Evolutionary conservation across 2,888 invertebrate genomes (phyloP), one percentile per base, ranked within the genome.

Genomic region (Dexiosoma caninum): DNA sequence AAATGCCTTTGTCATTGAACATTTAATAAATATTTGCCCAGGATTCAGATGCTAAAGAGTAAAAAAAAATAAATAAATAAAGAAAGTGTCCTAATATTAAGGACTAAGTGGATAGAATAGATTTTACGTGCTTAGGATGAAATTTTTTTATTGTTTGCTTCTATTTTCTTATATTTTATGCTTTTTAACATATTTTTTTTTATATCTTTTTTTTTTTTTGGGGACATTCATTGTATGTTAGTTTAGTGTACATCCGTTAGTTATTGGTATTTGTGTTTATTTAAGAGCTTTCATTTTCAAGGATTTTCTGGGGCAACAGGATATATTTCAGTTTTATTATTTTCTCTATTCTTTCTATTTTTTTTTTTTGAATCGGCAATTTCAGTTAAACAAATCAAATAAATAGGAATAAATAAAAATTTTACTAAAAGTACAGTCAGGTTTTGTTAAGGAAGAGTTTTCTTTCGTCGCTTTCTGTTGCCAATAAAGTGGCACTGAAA

Each of bases 211-310:
- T n/a, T n/a, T n/a, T n/a, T n/a, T 30, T 42, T 67, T 44, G 64
- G 44, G 42, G 32, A 21, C 14, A 35, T 12, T 27, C 16, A 23
- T 59, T 74, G 62, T 49, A 57, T 53, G 12, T 42, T 46, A 51
- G n/a, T 9, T 21, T 42, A 23, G 16, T 37, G 10, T 32, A 44
- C 40, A 32, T 77, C 80, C 82, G 55, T 62, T 77, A 84, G 84
- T 84, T 84, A 84, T 83, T 83, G 53, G 85, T 85, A 86, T 86
- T 86, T 86, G 85, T 85, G 85, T 86, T 86, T 86, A 85, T 85
- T 86, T 71, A 66, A 60, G 30, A 76, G 60, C 46, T 80, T 76
- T 57, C n/a, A 69, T 44, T 75, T 71, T 71, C 60, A 76, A 62
- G 66, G 60, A 70, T 67, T 70, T 75, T 7, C 49, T 57, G 7